Percentiles rank a stretch among this genome's conserved stretches.
Conservation (phyloP, 2,888 invertebrate species). For the Lepidocyrtinus sp. region DNA sequence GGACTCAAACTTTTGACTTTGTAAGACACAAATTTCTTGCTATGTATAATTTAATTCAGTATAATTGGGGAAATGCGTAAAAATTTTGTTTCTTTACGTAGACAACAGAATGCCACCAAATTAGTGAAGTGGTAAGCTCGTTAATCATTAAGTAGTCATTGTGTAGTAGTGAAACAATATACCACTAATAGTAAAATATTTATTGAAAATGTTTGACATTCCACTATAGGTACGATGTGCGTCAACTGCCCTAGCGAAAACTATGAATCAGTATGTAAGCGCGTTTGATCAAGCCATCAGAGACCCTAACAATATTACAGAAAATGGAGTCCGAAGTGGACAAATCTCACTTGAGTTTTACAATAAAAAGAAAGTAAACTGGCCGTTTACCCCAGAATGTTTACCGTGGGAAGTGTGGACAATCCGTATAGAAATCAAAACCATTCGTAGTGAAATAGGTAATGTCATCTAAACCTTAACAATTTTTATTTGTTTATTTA, state of each 20-base stretch:
- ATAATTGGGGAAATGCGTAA: neutral
- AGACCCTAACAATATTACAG: conserved; percentile 68
- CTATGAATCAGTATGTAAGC: conserved; percentile 78
- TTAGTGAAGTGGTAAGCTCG: conserved; percentile 90
- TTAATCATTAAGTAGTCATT: too few relatives aligned
- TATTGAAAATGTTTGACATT: neutral
- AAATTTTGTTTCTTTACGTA: conserved; percentile 43
- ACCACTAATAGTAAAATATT: neutral
- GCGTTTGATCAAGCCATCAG: conserved; percentile 73
- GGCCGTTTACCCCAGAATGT: conserved; percentile 92
- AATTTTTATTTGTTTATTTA: neutral
- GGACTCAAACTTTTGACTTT: conserved; percentile 73
- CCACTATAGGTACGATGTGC: conserved; percentile 85
- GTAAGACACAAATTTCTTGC: conserved; percentile 71
- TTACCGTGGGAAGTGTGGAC: conserved; percentile 99
- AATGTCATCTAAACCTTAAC: conserved; percentile 52
- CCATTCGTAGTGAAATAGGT: conserved; percentile 86
- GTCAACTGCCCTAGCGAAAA: conserved; percentile 83
- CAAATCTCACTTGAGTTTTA: conserved; percentile 96
- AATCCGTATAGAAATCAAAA: conserved; percentile 89
- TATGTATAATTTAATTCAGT: neutral
- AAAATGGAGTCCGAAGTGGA: conserved; percentile 72
- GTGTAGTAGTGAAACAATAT: neutral
- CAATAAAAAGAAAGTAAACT: conserved; percentile 89
- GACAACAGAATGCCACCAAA: conserved; percentile 88